These are phyloP conservation scores for Syrrhaptes paradoxus DNA, from an alignment of 2,113 vertebrate genomes.

Conservation along the genomic window DNA sequence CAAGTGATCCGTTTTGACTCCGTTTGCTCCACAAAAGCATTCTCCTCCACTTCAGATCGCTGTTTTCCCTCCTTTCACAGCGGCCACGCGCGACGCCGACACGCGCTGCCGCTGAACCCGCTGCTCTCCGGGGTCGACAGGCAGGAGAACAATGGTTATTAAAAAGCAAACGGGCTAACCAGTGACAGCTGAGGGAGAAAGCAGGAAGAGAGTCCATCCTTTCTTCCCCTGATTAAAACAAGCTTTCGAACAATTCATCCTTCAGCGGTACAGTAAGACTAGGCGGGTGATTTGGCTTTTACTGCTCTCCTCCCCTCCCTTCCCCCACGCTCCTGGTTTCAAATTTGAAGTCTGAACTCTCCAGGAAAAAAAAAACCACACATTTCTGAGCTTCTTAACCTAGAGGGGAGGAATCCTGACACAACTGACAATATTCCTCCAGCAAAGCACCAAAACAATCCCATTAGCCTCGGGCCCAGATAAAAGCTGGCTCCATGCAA, in stretches of 20 bases:
- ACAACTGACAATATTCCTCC: neutral
- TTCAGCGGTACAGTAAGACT: neutral
- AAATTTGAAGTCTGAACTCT: neutral
- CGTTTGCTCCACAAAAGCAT: neutral
- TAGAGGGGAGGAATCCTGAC: neutral
- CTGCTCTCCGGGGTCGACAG: neutral
- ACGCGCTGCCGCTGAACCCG: neutral
- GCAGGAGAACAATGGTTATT: neutral
- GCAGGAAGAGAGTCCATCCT: neutral
- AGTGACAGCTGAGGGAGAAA: constrained; percentile 19
- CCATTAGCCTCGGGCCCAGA: neutral
- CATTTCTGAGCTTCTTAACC: neutral
- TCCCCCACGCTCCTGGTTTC: neutral
- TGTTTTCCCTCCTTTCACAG: neutral
- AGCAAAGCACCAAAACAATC: neutral
- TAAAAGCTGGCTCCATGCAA: neutral
- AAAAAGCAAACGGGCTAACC: neutral
- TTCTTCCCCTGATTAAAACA: neutral
- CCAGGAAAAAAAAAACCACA: neutral
- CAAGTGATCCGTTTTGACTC: neutral
- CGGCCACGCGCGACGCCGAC: neutral
- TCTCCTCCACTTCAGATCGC: neutral
- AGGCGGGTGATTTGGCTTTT: neutral
- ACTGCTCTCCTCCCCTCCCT: neutral
- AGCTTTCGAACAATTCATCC: neutral